Percentiles rank a stretch among this genome's conserved stretches.
Evolutionary conservation across 2,888 invertebrate species (phyloP).

Genomic region (Achlya flavicornis): DNA sequence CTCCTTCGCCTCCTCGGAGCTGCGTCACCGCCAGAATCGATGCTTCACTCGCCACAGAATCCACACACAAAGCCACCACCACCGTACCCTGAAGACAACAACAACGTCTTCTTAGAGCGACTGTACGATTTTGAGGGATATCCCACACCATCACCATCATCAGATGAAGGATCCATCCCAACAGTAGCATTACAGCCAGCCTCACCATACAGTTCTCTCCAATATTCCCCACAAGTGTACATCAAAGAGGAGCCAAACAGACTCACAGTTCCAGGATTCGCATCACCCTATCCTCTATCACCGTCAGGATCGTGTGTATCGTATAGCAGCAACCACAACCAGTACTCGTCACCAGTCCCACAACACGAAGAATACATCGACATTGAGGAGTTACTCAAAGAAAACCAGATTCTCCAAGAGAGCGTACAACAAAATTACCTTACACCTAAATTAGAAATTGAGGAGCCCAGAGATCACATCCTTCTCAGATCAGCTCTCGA

Average conservation of each 20-base stretch:
- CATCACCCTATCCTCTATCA: conserved; percentile 82
- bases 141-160: conserved; percentile 77
- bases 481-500: conserved; percentile 91
- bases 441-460: conserved; percentile 83
- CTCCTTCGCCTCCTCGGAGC: conserved; percentile 77
- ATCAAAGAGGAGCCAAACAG: conserved; percentile 83
- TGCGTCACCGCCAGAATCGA: conserved; percentile 77
- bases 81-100: conserved; percentile 70
- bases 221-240: conserved; percentile 64
- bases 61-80: conserved; percentile 76
- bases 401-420: conserved; percentile 81
- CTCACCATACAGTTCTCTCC: conserved; percentile 80
- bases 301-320: conserved; percentile 83
- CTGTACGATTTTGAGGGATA: conserved; percentile 80
- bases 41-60: conserved; percentile 77
- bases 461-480: conserved; percentile 87
- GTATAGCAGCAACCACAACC: conserved; percentile 82
- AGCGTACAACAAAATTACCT: conserved; percentile 69
- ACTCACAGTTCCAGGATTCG: conserved; percentile 77
- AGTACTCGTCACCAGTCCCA: conserved; percentile 80
- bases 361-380: conserved; percentile 86
- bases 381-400: conserved; percentile 84
- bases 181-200: conserved; percentile 83
- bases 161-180: conserved; percentile 83
- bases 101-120: conserved; percentile 66